Evolutionary conservation across 2,888 invertebrate genomes (phyloP), one percentile per base, ranked within the genome.

Genomic region (Gisinianus flammeolus): DNA sequence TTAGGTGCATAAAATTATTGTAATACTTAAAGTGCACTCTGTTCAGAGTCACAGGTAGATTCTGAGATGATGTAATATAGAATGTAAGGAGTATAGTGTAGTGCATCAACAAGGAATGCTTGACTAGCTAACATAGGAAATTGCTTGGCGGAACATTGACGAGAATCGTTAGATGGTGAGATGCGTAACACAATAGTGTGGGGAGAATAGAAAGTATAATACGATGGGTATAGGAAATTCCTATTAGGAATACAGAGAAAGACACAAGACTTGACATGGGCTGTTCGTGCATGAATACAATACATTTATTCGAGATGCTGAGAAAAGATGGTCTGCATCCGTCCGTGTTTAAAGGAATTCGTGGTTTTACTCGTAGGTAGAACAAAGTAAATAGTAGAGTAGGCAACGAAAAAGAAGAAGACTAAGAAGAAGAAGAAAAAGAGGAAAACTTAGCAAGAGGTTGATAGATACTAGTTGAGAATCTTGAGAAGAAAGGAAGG

Each of bases 321-420:
- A 22, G n/a, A 22, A 58, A 58, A 58, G 56, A 24, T n/a, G 24
- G 22, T n/a, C 56, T 67, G 31, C 64, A 28, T 64, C 30, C 64
- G 28, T 64, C 8, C 24, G 64, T 16, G 16, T 64, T 64, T 64
- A 64, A 64, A 64, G 28, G 64, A 64, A 64, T 64, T 64, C 16
- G 31, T 67, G 67, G 33, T 31, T 67, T 67, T 67, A 33, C 16
- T 30, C 6, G 31, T 16, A 67, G 67, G 67, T 67, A 67, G 67
- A 67, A 67, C 67, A 67, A 67, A 67, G 67, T 67, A 67, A 67
- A 67, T 67, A 67, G 67, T 67, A 67, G 33, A 16, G 31, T 33
- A 58, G 56, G 56, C n/a, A 24, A 44, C 12, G 44, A 58, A 22
- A 58, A 58, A n/a, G 22, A 58, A n/a, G 56, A 22, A 58, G n/a